Evolutionary conservation across 2,113 vertebrate species (phyloP), one percentile per base, ranked within the genome.

Genomic region (Microtus pennsylvanicus): DNA sequence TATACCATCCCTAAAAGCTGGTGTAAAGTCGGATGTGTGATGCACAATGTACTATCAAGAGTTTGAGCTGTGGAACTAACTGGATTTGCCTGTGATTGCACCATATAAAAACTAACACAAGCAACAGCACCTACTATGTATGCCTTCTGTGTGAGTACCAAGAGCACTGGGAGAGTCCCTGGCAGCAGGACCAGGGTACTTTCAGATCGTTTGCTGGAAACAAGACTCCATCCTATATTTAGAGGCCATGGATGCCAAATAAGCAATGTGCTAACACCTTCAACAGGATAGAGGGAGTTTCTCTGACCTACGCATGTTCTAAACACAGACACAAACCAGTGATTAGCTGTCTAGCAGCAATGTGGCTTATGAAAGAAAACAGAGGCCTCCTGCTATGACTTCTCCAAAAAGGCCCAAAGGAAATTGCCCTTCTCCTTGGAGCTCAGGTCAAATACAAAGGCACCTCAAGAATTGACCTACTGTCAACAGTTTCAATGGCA

Each of bases 321-420:
- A 87, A 97, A 87, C 92, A 88, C 63, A 35, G 86, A 75, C 82
- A 76, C 65, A 94, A 96, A 96, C 67, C 93, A 97, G 94, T 93
- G 58, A 97, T 97, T 97, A 97, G 96, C 95, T 96, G 97, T 97
- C 80, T 94, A 93, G 75, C 63, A 93, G 69, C 67, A 91, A 85
- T 93, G 70, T 2, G 24, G 90, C 14, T 86, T 76, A 12, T 55
- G 95, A 96, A 96, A 1, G 21, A 74, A 50, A 17, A 58, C 30
- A 0, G 0, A 30, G 61, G 22, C 58, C 78, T 55, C 47, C 87
- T 78, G 47, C 47, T 55, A 21, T 22, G 65, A 1, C 0, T 58
- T 92, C 67, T 87, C 65, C 42, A 75, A 94, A 92, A 91, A 91
- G 88, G 80, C 16, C 0, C 65, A 47, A 42, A 2, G 24, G 72